Conservation (phyloP, 2,888 invertebrate species). For the Busseola fusca region DNA sequence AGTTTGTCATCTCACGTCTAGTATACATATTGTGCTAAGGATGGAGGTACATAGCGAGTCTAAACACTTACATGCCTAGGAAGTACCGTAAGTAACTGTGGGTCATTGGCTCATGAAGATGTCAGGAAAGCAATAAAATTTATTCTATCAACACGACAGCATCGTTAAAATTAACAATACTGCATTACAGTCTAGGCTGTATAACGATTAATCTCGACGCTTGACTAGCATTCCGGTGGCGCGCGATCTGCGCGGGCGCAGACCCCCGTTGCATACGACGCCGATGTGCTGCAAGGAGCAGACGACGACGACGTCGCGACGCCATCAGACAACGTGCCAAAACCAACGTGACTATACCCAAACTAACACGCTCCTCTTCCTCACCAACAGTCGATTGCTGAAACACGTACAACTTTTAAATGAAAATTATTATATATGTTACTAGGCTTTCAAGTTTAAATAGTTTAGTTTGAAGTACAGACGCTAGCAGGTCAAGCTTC, state of each 20-base stretch:
- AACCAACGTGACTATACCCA: slow-evolving; percentile 59
- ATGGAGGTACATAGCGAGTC: slow-evolving; percentile 74
- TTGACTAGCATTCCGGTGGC: slow-evolving; percentile 54
- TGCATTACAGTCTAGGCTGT: slow-evolving; percentile 63
- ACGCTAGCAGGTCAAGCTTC: too few species aligned
- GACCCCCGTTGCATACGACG: slow-evolving; percentile 40
- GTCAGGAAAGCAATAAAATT: slow-evolving; percentile 80
- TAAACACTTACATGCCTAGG: slow-evolving; percentile 63
- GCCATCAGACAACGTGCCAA: slow-evolving; percentile 56
- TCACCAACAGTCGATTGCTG: background rate
- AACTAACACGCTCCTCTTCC: slow-evolving; percentile 56
- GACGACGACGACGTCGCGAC: slow-evolving; percentile 18
- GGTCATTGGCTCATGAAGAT: slow-evolving; percentile 85
- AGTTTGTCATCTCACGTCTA: slow-evolving; percentile 47
- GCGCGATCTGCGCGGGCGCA: slow-evolving; percentile 43
- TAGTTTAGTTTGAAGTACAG: background rate
- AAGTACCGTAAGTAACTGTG: slow-evolving; percentile 82
- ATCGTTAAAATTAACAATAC: slow-evolving; percentile 75
- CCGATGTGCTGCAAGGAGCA: slow-evolving; percentile 22
- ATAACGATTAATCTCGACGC: slow-evolving; percentile 62
- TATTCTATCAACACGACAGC: slow-evolving; percentile 72
- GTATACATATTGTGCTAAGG: slow-evolving; percentile 64
- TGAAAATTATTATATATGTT: too few species aligned
- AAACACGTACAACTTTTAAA: background rate
- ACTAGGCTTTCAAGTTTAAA: too few species aligned